Conservation (phyloP, 2,113 vertebrate genomes). For the Antennarius striatus region DNA sequence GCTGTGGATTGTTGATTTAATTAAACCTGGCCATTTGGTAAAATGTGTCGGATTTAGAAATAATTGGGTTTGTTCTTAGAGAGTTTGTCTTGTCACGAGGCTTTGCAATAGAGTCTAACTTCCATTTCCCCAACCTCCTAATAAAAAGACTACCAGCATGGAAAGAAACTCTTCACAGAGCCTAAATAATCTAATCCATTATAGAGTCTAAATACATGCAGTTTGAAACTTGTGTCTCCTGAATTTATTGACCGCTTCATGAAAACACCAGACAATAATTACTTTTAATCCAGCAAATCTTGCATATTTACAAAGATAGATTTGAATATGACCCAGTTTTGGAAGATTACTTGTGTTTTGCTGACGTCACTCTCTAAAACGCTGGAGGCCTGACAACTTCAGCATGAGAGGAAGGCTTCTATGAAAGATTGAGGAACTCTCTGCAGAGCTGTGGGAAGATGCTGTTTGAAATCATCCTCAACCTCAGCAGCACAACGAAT, state of each 20-base stretch:
- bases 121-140: not conserved
- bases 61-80: conserved; percentile 1
- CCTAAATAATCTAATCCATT: conserved; percentile 5
- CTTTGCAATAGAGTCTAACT: not conserved
- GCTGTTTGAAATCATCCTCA: conserved; percentile 32
- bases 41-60: too few species aligned
- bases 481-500: conserved; percentile 25
- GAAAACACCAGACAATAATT: conserved; percentile 24
- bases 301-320: conserved; percentile 46
- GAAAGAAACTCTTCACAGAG: conserved; percentile 9
- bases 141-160: conserved; percentile 6
- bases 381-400: conserved; percentile 48
- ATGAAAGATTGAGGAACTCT: conserved; percentile 20
- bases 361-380: conserved; percentile 63
- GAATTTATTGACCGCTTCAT: conserved; percentile 18
- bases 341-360: conserved; percentile 55
- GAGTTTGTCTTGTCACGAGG: not conserved
- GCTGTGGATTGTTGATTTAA: too few species aligned
- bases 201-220: not conserved
- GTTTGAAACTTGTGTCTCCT: conserved; percentile 11
- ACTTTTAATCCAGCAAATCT: conserved; percentile 29
- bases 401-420: conserved; percentile 23
- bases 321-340: conserved; percentile 75
- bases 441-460: conserved; percentile 30
- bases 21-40: too few species aligned